Conservation (phyloP, 2,797 vertebrate species). For the Cercopithecus petaurista region DNA sequence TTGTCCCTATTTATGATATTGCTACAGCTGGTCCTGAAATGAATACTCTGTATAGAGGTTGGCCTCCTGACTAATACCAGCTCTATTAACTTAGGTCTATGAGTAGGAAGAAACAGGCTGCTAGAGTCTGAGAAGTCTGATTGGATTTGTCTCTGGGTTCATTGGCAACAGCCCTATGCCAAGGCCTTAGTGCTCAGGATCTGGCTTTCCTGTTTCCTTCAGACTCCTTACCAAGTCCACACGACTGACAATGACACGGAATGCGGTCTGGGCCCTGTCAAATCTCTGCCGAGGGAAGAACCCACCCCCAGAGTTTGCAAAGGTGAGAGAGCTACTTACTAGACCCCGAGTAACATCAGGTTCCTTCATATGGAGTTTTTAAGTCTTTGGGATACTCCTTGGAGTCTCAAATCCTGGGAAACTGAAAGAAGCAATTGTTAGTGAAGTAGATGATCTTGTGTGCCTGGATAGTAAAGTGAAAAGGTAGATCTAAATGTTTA, state of each 20-base stretch:
- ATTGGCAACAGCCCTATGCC: not conserved
- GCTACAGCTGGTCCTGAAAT: not conserved
- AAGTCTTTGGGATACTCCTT: not conserved
- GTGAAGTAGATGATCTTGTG: not conserved
- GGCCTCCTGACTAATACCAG: not conserved
- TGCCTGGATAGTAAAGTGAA: not conserved
- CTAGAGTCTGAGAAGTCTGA: not conserved
- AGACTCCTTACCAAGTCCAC: constrained; percentile 98
- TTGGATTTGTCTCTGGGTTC: not conserved
- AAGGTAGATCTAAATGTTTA: not conserved
- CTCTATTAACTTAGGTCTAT: not conserved
- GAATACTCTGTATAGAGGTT: not conserved
- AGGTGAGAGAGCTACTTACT: constrained; percentile 85
- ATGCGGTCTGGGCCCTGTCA: constrained; percentile 98
- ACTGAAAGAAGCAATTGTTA: constrained; percentile 17
- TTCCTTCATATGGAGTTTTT: constrained; percentile 7
- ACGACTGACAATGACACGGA: constrained; percentile 97
- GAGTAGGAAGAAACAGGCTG: not conserved
- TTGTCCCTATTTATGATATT: not conserved
- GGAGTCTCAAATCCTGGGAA: not conserved
- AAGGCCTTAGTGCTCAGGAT: not conserved
- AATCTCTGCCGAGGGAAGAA: constrained; percentile 99
- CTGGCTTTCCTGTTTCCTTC: constrained; percentile 53
- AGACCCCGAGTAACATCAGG: not conserved
- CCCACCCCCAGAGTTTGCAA: constrained; percentile 96